These are phyloP conservation scores for Setophaga kirtlandii DNA, from an alignment of 2,113 vertebrate genomes.

Conservation along the genomic window DNA sequence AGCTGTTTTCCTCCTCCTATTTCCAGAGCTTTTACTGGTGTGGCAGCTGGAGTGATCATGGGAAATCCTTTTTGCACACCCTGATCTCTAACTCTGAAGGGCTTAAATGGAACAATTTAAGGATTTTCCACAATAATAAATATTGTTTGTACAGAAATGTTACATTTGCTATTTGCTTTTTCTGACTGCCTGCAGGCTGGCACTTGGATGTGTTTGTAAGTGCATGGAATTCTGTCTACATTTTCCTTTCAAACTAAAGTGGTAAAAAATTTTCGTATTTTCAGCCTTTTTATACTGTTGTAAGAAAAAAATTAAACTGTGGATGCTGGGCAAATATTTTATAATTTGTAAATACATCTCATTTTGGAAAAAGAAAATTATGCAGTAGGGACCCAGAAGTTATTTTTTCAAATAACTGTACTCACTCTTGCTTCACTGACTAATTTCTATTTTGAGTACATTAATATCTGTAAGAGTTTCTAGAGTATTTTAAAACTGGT, in stretches of 20 bases:
- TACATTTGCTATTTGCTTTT: not conserved
- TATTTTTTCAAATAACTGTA: not conserved
- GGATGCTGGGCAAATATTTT: not conserved
- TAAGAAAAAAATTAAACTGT: not conserved
- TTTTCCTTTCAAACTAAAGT: not conserved
- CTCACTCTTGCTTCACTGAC: not conserved
- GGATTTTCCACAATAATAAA: not conserved
- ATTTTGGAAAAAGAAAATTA: not conserved
- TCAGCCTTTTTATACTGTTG: not conserved
- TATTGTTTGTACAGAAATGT: not conserved
- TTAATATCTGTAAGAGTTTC: not conserved
- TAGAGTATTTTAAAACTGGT: not conserved
- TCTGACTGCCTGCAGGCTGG: not conserved
- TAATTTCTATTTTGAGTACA: not conserved
- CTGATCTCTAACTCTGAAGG: not conserved
- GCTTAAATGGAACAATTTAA: not conserved
- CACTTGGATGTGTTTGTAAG: not conserved
- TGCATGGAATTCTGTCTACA: not conserved
- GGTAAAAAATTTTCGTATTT: not conserved
- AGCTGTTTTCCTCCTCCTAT: not conserved
- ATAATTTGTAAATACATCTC: not conserved
- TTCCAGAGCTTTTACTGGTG: not conserved
- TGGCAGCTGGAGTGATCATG: not conserved
- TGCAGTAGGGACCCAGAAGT: not conserved
- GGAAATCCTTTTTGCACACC: not conserved